phyloP scores from a whole-genome alignment of 2,113 vertebrate species.

The Phasianus colchicus region DNA sequence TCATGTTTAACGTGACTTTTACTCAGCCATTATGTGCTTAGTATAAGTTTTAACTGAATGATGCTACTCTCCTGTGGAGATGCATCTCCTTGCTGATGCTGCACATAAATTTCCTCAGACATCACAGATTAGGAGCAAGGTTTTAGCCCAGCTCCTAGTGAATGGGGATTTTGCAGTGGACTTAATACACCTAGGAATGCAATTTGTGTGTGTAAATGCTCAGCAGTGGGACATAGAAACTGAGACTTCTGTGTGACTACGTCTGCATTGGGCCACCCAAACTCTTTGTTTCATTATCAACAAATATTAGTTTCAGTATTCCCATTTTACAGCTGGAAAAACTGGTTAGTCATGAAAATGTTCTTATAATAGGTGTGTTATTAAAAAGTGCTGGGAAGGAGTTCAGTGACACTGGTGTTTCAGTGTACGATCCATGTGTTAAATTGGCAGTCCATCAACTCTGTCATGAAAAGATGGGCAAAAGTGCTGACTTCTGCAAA shows the following conservation, averaged over 20 bases:
- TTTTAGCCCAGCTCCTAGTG: not conserved
- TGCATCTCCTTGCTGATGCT: not conserved
- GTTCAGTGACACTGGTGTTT: not conserved
- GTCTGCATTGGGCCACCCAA: not conserved
- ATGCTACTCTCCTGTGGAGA: not conserved
- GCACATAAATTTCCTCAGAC: not conserved
- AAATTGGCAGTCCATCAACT: not conserved
- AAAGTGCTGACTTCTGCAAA: not conserved
- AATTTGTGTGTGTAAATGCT: not conserved
- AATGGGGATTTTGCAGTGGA: not conserved
- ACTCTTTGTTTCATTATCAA: not conserved
- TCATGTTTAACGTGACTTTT: not conserved
- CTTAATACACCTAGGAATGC: not conserved
- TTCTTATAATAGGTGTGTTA: not conserved
- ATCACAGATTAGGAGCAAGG: not conserved
- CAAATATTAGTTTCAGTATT: not conserved
- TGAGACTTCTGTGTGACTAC: not conserved
- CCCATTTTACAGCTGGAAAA: not conserved
- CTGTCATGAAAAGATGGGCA: not conserved
- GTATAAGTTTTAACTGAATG: not conserved
- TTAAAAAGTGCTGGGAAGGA: not conserved
- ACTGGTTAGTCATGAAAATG: not conserved
- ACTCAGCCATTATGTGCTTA: not conserved
- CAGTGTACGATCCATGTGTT: not conserved
- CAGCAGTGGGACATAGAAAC: not conserved